A percentile compares a stretch with the other conserved stretches of the same genome.
Conservation (phyloP, 2,888 invertebrate genomes). For the Cremastinae sp. region DNA sequence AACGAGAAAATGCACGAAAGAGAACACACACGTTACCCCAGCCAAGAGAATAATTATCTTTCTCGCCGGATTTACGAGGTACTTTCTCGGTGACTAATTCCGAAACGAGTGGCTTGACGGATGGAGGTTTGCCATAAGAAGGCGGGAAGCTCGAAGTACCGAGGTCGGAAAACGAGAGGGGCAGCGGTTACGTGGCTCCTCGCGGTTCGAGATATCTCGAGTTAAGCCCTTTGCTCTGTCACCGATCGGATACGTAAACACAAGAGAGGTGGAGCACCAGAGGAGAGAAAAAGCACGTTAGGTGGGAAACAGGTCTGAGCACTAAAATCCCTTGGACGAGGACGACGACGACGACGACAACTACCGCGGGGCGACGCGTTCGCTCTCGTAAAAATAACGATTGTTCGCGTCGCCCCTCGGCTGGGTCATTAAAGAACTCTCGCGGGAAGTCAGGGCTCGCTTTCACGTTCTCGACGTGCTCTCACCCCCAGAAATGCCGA, state of each 20-base stretch:
- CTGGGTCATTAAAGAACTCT: slow-evolving; percentile 74
- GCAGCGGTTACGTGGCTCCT: not conserved
- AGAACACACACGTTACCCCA: slow-evolving; percentile 4
- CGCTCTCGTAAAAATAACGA: slow-evolving; percentile 71
- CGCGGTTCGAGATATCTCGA: not conserved
- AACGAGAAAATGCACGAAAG: not conserved
- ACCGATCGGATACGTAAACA: not conserved
- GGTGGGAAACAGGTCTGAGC: slow-evolving; percentile 24
- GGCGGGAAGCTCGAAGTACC: slow-evolving; percentile 10
- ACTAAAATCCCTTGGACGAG: slow-evolving; percentile 29
- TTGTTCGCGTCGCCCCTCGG: slow-evolving; percentile 67
- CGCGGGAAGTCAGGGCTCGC: slow-evolving; percentile 53
- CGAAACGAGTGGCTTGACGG: slow-evolving; percentile 43
- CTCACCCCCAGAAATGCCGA: slow-evolving; percentile 35
- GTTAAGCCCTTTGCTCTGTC: slow-evolving; percentile 5
- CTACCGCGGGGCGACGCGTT: slow-evolving; percentile 27
- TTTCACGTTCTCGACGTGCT: slow-evolving; percentile 37
- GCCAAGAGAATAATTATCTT: slow-evolving; percentile 61
- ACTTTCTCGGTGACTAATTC: slow-evolving; percentile 64
- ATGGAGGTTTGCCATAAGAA: slow-evolving; percentile 31
- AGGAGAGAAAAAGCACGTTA: slow-evolving; percentile 1
- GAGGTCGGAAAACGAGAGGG: slow-evolving; percentile 7
- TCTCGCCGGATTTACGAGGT: slow-evolving; percentile 61
- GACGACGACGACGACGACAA: slow-evolving; percentile 36
- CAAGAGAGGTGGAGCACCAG: not conserved